Base-by-base conservation (phyloP, 1,140 invertebrate species). In the Asobara japonica region DNA sequence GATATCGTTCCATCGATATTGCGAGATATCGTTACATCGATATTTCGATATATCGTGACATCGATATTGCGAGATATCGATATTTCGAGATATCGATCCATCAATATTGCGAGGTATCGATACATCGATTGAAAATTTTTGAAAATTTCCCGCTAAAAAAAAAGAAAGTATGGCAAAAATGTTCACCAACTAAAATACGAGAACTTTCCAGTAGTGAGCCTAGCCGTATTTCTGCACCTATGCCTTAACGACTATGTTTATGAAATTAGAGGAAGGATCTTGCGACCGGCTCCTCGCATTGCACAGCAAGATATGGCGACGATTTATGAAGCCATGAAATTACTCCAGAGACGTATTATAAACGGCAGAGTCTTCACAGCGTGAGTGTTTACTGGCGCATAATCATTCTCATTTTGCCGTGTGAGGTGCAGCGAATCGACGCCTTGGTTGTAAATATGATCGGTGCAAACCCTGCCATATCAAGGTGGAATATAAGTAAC, bases 311-410 rank as follows among this genome's bases (percentile, higher is more conserved):
- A 62, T 16, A 30, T n/a, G 25, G 18, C 38, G 25, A 69, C 66
- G 48, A 69, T 69, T 69, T 69, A 69, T 69, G 66, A 60, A 69
- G 66, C 66, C 60, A 69, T 69, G 66, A 69, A 56, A 69, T 69
- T 69, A 69, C 66, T 56, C 66, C 25, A 27, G 48, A 60, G 65
- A 66, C 65, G 38, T 27, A 41, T 25, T 45, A 45, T 36, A 65
- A 45, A 22, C 36, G 65, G n/a, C 10, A 16, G 62, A 36, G 20
- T 41, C 38, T 38, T 66, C 65, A 45, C 65, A 66, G 65, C 65
- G 36, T 66, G 65, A 66, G 38, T 66, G 65, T 66, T 66, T 66
- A 66, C 65, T 66, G 65, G 65, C 36, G 65, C n/a, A 56, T 56
- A 65, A 66, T 66, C 65, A 66, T 66, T 66, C 27, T 48, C 20